Percentiles rank a stretch among this genome's conserved stretches.
phyloP scores from a whole-genome alignment of 2,888 invertebrate genomes.

The Neria commutata region DNA sequence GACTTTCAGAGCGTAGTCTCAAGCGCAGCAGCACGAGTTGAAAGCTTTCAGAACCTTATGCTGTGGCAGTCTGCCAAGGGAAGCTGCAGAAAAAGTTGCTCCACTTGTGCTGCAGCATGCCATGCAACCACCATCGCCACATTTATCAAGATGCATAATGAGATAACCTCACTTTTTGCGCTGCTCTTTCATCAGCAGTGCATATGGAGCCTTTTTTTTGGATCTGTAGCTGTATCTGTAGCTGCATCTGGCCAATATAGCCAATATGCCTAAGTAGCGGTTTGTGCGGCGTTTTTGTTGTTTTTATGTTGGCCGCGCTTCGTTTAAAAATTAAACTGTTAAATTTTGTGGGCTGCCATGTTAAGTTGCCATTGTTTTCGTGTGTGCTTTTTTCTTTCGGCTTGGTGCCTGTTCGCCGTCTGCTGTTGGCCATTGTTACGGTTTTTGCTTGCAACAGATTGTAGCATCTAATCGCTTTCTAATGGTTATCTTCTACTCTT shows the following conservation, averaged over 20 bases:
- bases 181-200: background rate
- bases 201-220: background rate
- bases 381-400: conserved; percentile 29
- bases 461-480: conserved; percentile 48
- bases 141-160: conserved; percentile 14
- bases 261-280: background rate
- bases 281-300: conserved; percentile 1
- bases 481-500: conserved; percentile 36
- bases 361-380: conserved; percentile 53
- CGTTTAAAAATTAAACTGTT: conserved; percentile 49
- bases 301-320: conserved; percentile 34
- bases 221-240: conserved; percentile 7
- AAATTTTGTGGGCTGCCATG: conserved; percentile 46
- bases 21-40: too few species aligned
- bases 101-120: conserved; percentile 1
- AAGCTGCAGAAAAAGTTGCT: background rate
- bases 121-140: background rate
- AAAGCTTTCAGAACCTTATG: too few species aligned
- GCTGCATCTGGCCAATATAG: background rate
- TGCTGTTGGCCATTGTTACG: conserved; percentile 11
- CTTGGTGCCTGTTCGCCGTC: conserved; percentile 8
- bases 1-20: too few species aligned
- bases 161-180: conserved; percentile 9
- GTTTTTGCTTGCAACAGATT: conserved; percentile 14
- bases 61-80: too few species aligned